Evolutionary conservation across 2,888 invertebrate species (phyloP).

Genomic region (Drosophila atripex): DNA sequence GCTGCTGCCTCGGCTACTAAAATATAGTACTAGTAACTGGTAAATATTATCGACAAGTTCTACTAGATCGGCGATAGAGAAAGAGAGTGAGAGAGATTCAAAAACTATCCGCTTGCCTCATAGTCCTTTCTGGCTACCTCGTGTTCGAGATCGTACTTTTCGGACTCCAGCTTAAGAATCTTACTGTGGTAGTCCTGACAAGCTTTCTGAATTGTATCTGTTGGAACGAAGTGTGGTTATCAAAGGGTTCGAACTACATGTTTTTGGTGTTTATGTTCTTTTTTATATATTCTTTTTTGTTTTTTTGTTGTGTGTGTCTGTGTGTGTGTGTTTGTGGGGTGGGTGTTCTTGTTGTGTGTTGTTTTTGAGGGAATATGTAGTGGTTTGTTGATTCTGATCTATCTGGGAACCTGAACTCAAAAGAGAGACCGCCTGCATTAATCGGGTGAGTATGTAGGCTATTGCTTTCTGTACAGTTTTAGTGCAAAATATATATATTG

Average conservation of each 20-base stretch:
- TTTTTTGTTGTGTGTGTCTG: conserved; percentile 28
- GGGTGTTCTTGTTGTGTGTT: not conserved
- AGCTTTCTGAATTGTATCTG: conserved; percentile 82
- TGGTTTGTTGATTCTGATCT: not conserved
- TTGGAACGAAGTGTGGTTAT: conserved; percentile 40
- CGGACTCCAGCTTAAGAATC: conserved; percentile 83
- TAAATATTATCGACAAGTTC: conserved; percentile 42
- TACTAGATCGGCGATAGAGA: conserved; percentile 22
- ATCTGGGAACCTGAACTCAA: conserved; percentile 12
- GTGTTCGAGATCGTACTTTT: conserved; percentile 99
- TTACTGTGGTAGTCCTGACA: conserved; percentile 82
- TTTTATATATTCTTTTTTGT: not conserved
- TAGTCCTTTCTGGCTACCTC: conserved; percentile 97
- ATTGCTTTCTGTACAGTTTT: conserved; percentile 39
- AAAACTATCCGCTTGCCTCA: conserved; percentile 89
- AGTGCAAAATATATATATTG: conserved; percentile 29
- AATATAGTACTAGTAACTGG: conserved; percentile 13
- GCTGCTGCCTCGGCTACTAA: conserved; percentile 31
- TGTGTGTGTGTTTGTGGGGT: conserved; percentile 27
- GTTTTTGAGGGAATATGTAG: not conserved
- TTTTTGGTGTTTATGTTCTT: conserved; percentile 15
- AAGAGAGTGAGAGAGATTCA: conserved; percentile 7
- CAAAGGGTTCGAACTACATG: conserved; percentile 25
- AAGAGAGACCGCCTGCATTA: conserved; percentile 26
- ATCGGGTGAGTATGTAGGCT: conserved; percentile 33